These are phyloP conservation scores for Bradypus variegatus DNA, from an alignment of 2,797 vertebrate species.

Conservation along the genomic window DNA sequence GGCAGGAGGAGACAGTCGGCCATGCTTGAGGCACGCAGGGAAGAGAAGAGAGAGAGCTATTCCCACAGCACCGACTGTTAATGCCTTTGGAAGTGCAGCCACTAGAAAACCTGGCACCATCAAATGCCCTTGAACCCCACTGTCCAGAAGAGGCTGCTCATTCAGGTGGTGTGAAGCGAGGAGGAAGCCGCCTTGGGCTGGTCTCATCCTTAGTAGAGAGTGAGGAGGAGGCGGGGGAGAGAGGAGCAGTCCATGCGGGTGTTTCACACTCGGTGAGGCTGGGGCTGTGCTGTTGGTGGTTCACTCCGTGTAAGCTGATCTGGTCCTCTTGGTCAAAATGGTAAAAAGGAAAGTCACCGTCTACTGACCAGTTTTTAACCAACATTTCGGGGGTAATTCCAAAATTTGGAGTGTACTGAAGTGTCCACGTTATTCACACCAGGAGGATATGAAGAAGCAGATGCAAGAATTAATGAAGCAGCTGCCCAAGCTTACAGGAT, in stretches of 20 bases:
- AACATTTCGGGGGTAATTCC: not conserved
- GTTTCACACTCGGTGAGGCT: not conserved
- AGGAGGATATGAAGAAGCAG: not conserved
- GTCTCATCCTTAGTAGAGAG: not conserved
- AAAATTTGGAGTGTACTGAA: not conserved
- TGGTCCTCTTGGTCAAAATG: not conserved
- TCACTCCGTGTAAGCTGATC: not conserved
- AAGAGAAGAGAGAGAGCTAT: not conserved
- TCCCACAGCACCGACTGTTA: not conserved
- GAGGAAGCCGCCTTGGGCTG: not conserved
- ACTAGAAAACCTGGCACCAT: not conserved
- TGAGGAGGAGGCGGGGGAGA: not conserved
- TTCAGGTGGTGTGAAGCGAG: not conserved
- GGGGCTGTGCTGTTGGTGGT: not conserved
- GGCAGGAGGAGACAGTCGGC: not conserved
- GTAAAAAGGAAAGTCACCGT: not conserved
- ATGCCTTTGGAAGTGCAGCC: not conserved
- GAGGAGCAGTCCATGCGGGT: not conserved
- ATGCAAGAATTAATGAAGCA: not conserved
- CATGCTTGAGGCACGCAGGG: not conserved
- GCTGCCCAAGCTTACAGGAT: not conserved
- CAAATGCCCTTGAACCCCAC: not conserved
- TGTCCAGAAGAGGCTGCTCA: not conserved
- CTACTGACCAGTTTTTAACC: not conserved
- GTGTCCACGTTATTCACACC: not conserved